phyloP scores from a whole-genome alignment of 2,113 vertebrate species.

The Eleginops maclovinus region DNA sequence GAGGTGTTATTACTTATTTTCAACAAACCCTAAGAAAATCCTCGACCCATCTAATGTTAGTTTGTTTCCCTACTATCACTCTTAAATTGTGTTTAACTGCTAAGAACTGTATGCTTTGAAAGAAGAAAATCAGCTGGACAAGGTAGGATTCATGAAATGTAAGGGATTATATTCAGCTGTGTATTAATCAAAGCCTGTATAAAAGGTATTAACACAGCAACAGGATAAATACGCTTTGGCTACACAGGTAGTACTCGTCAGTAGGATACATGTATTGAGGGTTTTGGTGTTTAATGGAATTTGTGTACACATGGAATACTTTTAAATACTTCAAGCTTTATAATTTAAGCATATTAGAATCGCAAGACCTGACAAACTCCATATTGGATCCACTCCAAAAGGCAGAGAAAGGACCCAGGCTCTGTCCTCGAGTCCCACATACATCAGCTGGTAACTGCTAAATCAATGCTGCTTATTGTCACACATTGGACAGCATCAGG shows the following conservation, averaged over 20 bases:
- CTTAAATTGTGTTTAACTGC: no score
- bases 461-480: slow-evolving; percentile 76
- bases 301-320: neutral
- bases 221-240: no score
- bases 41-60: no score
- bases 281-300: slow-evolving; percentile 4
- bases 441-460: slow-evolving; percentile 72
- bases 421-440: slow-evolving; percentile 51
- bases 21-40: no score
- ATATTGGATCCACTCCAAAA: slow-evolving; percentile 36
- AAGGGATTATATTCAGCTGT: neutral
- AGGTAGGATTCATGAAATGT: no score
- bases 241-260: neutral
- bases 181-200: neutral
- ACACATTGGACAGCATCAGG: slow-evolving; percentile 61
- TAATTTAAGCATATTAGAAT: neutral
- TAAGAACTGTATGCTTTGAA: no score
- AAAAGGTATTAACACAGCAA: no score
- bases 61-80: no score
- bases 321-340: neutral
- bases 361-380: neutral
- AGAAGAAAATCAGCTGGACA: no score
- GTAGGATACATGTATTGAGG: neutral
- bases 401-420: slow-evolving; percentile 36
- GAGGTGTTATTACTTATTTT: no score